Conservation (phyloP, 1,140 invertebrate genomes). For the Papilio helenus region DNA sequence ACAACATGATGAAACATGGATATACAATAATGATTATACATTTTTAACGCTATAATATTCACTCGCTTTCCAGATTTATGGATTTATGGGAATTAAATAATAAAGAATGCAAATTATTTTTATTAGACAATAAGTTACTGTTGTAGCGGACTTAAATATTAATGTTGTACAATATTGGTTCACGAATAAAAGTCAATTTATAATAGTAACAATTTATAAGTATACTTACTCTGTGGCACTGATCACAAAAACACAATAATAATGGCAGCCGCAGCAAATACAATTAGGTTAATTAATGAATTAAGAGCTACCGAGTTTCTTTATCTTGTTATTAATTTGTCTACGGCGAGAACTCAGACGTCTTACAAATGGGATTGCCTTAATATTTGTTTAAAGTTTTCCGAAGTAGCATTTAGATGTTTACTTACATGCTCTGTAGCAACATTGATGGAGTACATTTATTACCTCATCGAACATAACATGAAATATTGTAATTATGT, state of each 20-base stretch:
- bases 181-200: not conserved
- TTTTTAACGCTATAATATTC: too few species aligned
- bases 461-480: not conserved
- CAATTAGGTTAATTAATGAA: constrained; percentile 84
- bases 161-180: not conserved
- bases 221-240: constrained; percentile 54
- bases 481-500: not conserved
- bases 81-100: not conserved
- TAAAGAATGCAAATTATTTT: not conserved
- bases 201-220: not conserved
- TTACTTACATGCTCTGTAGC: not conserved
- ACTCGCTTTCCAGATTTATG: too few species aligned
- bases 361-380: constrained; percentile 75
- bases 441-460: not conserved
- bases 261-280: constrained; percentile 75
- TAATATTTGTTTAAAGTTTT: constrained; percentile 61
- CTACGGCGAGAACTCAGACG: constrained; percentile 71
- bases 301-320: constrained; percentile 80
- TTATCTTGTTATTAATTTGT: constrained; percentile 83
- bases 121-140: not conserved
- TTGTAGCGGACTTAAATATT: not conserved
- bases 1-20: too few species aligned
- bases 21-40: too few species aligned
- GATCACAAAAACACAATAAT: constrained; percentile 73
- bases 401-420: constrained; percentile 51